These are phyloP conservation scores for Caranx melampygus DNA, from an alignment of 2,113 vertebrate genomes.

Conservation along the genomic window DNA sequence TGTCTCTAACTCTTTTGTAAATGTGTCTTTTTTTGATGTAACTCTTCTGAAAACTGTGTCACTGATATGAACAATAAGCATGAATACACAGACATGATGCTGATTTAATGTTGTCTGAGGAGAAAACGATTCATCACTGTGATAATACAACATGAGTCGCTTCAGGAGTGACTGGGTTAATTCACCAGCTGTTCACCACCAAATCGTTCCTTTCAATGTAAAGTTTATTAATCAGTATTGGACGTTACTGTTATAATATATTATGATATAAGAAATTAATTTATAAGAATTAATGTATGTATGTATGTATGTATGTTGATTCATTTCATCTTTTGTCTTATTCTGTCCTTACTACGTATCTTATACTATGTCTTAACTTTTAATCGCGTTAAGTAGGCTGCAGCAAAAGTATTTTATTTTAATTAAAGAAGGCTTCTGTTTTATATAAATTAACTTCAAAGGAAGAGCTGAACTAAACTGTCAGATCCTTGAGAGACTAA, in stretches of 20 bases:
- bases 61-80: neutral
- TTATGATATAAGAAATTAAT: slow-evolving; percentile 9
- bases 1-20: slow-evolving; percentile 17
- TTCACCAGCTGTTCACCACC: neutral
- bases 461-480: too few relatives aligned
- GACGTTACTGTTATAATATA: neutral
- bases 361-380: too few relatives aligned
- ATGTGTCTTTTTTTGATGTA: slow-evolving; percentile 18
- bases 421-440: too few relatives aligned
- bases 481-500: too few relatives aligned
- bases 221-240: slow-evolving; percentile 8
- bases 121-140: neutral
- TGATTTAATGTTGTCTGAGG: slow-evolving; percentile 1
- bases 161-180: neutral
- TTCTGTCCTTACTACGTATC: neutral
- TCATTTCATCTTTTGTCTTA: neutral
- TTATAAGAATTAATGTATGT: slow-evolving; percentile 36
- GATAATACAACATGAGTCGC: neutral
- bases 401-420: neutral
- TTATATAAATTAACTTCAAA: too few relatives aligned
- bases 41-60: neutral
- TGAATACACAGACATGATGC: neutral
- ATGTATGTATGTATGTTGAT: slow-evolving; percentile 33
- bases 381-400: neutral
- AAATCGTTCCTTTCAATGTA: slow-evolving; percentile 3